Conservation (phyloP, 2,797 vertebrate species). For the Tachyglossus aculeatus region DNA sequence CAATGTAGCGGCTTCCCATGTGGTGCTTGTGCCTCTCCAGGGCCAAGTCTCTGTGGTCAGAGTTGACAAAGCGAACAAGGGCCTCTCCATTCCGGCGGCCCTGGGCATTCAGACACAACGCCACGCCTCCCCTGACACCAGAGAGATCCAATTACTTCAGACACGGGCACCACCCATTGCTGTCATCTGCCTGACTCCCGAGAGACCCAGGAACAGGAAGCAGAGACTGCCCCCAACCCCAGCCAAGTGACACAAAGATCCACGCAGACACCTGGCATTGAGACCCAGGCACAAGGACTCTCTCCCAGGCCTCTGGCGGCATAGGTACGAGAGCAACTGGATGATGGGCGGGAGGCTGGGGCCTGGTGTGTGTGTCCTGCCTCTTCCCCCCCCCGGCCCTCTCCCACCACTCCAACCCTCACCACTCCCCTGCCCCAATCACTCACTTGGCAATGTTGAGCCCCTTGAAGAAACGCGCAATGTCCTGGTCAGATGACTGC, state of each 20-base stretch:
- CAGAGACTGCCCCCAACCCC: background rate
- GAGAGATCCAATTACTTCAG: constrained; percentile 35
- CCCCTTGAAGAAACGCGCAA: constrained; percentile 96
- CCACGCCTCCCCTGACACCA: constrained; percentile 87
- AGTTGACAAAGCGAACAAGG: constrained; percentile 89
- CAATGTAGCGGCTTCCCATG: constrained; percentile 96
- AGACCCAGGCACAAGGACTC: background rate
- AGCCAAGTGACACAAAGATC: no score
- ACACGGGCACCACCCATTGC: no score
- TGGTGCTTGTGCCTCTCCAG: constrained; percentile 96
- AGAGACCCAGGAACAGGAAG: no score
- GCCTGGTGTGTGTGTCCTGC: background rate
- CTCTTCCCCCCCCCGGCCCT: background rate
- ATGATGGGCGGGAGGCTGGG: background rate
- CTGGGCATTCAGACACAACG: constrained; percentile 93
- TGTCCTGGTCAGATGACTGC: constrained; percentile 98
- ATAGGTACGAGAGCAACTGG: constrained; percentile 11
- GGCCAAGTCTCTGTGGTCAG: constrained; percentile 92
- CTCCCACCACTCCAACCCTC: background rate
- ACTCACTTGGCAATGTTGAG: constrained; percentile 98
- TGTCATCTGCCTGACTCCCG: no score
- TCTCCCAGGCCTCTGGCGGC: background rate
- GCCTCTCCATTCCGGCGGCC: constrained; percentile 95
- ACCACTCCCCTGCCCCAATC: constrained; percentile 26
- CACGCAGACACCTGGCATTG: no score